Evolutionary conservation across 1,140 invertebrate species (phyloP).

Genomic region (Scaptomyza hsui): DNA sequence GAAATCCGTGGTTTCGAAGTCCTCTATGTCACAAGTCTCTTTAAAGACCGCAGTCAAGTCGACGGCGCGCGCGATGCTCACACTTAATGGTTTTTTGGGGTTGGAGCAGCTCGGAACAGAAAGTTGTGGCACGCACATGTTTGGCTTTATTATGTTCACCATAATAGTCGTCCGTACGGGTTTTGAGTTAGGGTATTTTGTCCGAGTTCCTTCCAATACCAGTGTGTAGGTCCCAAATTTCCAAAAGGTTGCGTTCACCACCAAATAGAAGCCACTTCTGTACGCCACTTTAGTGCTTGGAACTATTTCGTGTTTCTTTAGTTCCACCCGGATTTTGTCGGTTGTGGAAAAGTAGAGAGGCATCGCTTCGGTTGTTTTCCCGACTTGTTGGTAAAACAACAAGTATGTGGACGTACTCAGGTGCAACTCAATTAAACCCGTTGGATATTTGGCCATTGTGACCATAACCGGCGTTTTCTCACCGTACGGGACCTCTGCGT

Average conservation of each 20-base stretch:
- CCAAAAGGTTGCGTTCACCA: constrained; percentile 47
- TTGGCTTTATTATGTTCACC: too few species aligned
- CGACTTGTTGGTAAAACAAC: constrained; percentile 15
- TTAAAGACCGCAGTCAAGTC: neutral
- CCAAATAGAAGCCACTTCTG: constrained; percentile 17
- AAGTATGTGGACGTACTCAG: constrained; percentile 35
- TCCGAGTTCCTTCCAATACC: neutral
- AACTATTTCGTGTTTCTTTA: neutral
- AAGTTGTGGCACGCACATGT: neutral
- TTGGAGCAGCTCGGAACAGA: neutral
- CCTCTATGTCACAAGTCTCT: neutral
- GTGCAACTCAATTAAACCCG: neutral
- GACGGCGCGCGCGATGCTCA: neutral
- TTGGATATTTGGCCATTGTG: constrained; percentile 19
- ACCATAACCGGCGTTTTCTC: constrained; percentile 18
- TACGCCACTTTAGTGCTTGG: constrained; percentile 4
- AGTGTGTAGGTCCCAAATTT: neutral
- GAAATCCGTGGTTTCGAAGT: fast-evolving
- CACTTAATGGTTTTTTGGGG: neutral
- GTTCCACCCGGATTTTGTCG: neutral
- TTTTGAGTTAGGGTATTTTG: too few species aligned
- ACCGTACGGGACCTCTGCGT: constrained; percentile 23
- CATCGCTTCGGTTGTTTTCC: neutral
- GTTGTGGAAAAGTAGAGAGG: neutral
- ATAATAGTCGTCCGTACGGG: too few species aligned